phyloP scores from a whole-genome alignment of 1,140 invertebrate genomes.

The Danaus plexippus region DNA sequence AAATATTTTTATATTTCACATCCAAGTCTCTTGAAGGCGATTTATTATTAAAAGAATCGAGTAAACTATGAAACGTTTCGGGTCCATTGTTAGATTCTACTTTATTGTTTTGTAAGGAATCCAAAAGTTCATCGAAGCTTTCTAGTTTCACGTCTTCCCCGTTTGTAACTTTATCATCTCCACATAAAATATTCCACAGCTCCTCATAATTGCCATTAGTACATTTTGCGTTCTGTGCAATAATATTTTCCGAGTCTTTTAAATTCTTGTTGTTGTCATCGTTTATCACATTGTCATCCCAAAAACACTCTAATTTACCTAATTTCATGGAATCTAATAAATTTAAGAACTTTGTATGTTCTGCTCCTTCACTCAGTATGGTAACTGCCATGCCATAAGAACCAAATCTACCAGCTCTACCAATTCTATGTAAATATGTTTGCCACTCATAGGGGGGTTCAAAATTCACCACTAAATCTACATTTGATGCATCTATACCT shows the following conservation, averaged over 20 bases:
- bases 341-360: conserved; percentile 73
- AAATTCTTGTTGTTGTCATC: conserved; percentile 8
- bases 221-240: conserved; percentile 79
- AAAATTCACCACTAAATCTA: conserved; percentile 95
- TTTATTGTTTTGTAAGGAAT: conserved; percentile 27
- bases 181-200: conserved; percentile 32
- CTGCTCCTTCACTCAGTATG: conserved; percentile 74
- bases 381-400: conserved; percentile 82
- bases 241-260: conserved; percentile 20
- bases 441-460: conserved; percentile 87
- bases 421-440: conserved; percentile 96
- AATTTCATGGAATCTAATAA: conserved; percentile 62
- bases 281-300: conserved; percentile 30
- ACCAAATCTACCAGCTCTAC: conserved; percentile 93
- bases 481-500: conserved; percentile 92
- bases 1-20: conserved; percentile 3
- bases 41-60: conserved; percentile 27
- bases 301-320: conserved; percentile 36
- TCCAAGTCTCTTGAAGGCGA: conserved; percentile 2
- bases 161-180: conserved; percentile 10
- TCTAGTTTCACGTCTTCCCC: conserved; percentile 18
- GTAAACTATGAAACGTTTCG: conserved; percentile 38
- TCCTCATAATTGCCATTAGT: conserved; percentile 12
- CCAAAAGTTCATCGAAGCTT: conserved; percentile 34
- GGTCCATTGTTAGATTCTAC: conserved; percentile 18